These are phyloP conservation scores for Branchellion lobata DNA, from an alignment of 2,888 invertebrate genomes.

Conservation along the genomic window DNA sequence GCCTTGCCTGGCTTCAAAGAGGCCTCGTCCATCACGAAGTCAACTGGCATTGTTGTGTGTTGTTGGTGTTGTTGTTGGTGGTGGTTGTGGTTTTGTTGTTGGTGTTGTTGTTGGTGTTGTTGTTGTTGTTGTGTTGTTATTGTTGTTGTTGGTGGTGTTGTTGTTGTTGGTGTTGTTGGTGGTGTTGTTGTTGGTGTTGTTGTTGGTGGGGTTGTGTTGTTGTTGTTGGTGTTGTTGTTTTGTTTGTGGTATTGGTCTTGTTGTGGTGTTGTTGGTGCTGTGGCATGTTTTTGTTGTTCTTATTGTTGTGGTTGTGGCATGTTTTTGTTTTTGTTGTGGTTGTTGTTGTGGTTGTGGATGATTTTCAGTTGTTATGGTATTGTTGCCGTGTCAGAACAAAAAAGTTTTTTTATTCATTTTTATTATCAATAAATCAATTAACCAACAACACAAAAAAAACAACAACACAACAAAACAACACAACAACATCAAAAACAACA, in stretches of 20 bases:
- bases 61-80: background rate
- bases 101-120: too few species aligned
- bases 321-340: too few species aligned
- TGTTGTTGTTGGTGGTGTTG: background rate
- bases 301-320: too few species aligned
- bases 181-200: too few species aligned
- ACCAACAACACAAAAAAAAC: background rate
- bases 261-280: background rate
- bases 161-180: background rate
- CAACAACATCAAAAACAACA: too few species aligned
- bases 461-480: too few species aligned
- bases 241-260: background rate
- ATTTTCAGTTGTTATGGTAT: background rate
- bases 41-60: slow-evolving; percentile 12
- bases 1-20: background rate
- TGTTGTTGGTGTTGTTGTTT: background rate
- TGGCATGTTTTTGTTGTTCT: too few species aligned
- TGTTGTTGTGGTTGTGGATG: background rate
- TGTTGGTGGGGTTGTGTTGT: too few species aligned
- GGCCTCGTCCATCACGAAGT: slow-evolving; percentile 35
- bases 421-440: background rate
- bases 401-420: background rate
- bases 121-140: background rate
- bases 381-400: too few species aligned
- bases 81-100: background rate